Conservation (phyloP, 2,113 vertebrate species). For the Sinocyclocheilus grahami region DNA sequence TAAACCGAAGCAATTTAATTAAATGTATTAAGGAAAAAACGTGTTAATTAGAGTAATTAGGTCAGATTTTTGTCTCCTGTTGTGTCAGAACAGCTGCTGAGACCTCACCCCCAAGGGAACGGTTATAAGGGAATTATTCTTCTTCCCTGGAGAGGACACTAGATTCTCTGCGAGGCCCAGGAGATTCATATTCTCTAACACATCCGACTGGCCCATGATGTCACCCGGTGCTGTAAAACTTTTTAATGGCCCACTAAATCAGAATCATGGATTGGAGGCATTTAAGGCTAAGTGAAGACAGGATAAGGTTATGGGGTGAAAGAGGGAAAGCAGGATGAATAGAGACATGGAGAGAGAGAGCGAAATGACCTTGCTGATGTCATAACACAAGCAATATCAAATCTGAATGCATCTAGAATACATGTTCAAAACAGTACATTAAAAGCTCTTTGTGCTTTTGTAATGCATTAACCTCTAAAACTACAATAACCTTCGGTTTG, state of each 20-base stretch:
- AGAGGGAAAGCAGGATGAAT: background rate
- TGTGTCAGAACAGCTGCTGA: slow-evolving; percentile 36
- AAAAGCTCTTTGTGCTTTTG: background rate
- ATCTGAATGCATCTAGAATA: background rate
- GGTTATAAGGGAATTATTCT: slow-evolving; percentile 6
- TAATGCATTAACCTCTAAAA: background rate
- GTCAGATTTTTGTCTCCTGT: slow-evolving; percentile 28
- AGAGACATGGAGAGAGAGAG: background rate
- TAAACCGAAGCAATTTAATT: slow-evolving; percentile 42
- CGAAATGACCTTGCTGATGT: slow-evolving; percentile 32
- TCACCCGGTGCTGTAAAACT: slow-evolving; percentile 24
- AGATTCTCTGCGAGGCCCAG: background rate
- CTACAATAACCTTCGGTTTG: background rate
- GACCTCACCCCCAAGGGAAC: background rate
- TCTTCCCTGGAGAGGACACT: slow-evolving; percentile 28
- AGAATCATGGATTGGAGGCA: slow-evolving; percentile 31
- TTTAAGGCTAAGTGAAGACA: slow-evolving; percentile 41
- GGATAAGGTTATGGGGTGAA: slow-evolving; percentile 1
- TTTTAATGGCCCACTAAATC: slow-evolving; percentile 51
- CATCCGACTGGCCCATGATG: slow-evolving; percentile 40
- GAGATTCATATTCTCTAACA: slow-evolving; percentile 30
- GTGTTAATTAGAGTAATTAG: slow-evolving; percentile 52
- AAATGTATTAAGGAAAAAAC: slow-evolving; percentile 50
- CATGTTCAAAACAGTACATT: background rate
- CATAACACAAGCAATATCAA: background rate